These are phyloP conservation scores for Petaurus breviceps DNA, from an alignment of 2,113 vertebrate species.

Conservation along the genomic window DNA sequence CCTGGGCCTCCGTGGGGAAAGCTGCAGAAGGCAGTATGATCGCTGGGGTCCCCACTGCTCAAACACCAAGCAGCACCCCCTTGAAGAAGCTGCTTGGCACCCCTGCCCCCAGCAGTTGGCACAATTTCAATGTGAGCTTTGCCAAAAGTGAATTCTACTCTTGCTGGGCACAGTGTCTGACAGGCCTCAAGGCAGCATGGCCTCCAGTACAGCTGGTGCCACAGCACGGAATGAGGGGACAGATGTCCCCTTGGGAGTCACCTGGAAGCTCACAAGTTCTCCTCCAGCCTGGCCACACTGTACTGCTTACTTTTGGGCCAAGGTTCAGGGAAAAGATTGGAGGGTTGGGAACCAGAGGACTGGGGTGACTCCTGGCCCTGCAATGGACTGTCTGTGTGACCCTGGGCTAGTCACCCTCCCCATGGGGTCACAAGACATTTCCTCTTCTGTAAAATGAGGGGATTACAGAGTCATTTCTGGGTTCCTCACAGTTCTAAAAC, in stretches of 20 bases:
- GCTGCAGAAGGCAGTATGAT: not conserved
- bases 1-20: not conserved
- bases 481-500: not conserved
- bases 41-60: not conserved
- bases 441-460: not conserved
- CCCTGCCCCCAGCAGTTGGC: too few relatives aligned
- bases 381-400: not conserved
- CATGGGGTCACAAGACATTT: not conserved
- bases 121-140: not conserved
- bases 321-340: too few relatives aligned
- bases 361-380: not conserved
- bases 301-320: not conserved
- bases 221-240: too few relatives aligned
- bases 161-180: not conserved
- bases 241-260: not conserved
- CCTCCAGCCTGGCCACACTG: not conserved
- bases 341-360: not conserved
- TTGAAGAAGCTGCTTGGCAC: too few relatives aligned
- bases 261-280: not conserved
- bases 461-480: not conserved
- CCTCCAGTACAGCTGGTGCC: too few relatives aligned
- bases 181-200: too few relatives aligned
- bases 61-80: not conserved
- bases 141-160: not conserved
- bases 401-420: not conserved